These are phyloP conservation scores for Sebastes trivittatus DNA, from an alignment of 2,797 vertebrate genomes.

Conservation along the genomic window DNA sequence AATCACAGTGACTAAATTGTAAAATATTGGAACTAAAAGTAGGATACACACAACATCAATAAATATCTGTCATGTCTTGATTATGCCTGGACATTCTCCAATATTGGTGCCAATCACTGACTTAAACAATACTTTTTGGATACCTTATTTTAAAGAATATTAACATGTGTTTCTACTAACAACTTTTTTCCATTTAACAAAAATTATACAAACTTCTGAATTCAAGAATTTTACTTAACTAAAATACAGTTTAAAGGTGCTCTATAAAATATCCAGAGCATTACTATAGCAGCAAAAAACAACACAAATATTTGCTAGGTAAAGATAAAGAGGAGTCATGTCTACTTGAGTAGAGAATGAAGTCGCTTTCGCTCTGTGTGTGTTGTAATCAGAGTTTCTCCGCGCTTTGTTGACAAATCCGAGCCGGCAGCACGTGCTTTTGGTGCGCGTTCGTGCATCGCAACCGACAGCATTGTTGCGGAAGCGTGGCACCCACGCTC, in stretches of 20 bases:
- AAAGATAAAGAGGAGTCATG: no score
- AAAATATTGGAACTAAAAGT: not conserved
- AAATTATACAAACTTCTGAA: not conserved
- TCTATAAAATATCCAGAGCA: no score
- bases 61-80: not conserved
- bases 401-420: no score
- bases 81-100: not conserved
- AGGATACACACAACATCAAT: not conserved
- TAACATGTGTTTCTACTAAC: not conserved
- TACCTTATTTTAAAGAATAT: not conserved
- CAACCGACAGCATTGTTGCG: no score
- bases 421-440: no score
- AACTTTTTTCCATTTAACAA: not conserved
- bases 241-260: not conserved
- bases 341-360: no score
- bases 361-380: no score
- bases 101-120: not conserved
- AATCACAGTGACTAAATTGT: not conserved
- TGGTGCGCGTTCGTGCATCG: accelerated
- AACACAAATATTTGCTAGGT: no score
- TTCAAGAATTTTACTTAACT: not conserved
- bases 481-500: no score
- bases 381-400: no score
- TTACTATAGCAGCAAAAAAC: no score
- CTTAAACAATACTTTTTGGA: not conserved